Conservation (phyloP, 92 coral and sea anemone genomes). For the Pocillopora grandis region DNA sequence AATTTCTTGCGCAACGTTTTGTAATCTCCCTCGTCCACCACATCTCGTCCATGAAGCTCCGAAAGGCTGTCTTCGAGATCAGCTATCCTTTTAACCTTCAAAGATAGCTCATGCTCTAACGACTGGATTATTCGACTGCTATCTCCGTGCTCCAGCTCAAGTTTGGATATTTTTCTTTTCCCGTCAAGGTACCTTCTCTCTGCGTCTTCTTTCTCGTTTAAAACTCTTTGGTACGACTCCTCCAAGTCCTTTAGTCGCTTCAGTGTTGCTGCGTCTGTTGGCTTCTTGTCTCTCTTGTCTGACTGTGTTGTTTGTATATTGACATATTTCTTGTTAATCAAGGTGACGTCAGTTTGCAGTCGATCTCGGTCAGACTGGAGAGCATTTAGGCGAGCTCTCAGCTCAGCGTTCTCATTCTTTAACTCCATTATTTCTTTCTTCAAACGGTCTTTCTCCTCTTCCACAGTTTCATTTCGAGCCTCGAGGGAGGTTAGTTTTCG, state of each 20-base stretch:
- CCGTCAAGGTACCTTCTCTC: slow-evolving; percentile 85
- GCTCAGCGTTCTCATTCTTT: slow-evolving; percentile 82
- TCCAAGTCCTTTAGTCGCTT: slow-evolving; percentile 86
- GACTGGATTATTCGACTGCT: slow-evolving; percentile 75
- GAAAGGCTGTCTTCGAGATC: slow-evolving; percentile 85
- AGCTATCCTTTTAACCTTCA: slow-evolving; percentile 81
- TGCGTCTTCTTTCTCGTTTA: slow-evolving; percentile 86
- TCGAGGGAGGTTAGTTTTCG: slow-evolving; percentile 81
- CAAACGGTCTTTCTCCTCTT: slow-evolving; percentile 88
- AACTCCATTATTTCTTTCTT: slow-evolving; percentile 70
- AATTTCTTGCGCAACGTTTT: slow-evolving; percentile 79
- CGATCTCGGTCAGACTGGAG: slow-evolving; percentile 77
- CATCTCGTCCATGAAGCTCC: slow-evolving; percentile 89
- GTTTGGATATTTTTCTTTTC: slow-evolving; percentile 75
- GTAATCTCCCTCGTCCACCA: slow-evolving; percentile 91
- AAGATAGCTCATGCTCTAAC: slow-evolving; percentile 80
- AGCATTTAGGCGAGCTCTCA: slow-evolving; percentile 85
- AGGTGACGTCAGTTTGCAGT: slow-evolving; percentile 77
- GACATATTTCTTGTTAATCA: slow-evolving; percentile 79
- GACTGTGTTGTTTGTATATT: slow-evolving; percentile 60
- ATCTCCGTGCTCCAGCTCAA: slow-evolving; percentile 87
- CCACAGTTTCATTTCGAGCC: slow-evolving; percentile 76
- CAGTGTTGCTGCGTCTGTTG: slow-evolving; percentile 65
- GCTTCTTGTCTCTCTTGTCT: slow-evolving; percentile 68
- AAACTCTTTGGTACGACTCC: slow-evolving; percentile 75